A percentile compares a stretch with the other conserved stretches of the same genome.
These are phyloP conservation scores for Acleris literana DNA, from an alignment of 2,888 invertebrate species.

Conservation along the genomic window DNA sequence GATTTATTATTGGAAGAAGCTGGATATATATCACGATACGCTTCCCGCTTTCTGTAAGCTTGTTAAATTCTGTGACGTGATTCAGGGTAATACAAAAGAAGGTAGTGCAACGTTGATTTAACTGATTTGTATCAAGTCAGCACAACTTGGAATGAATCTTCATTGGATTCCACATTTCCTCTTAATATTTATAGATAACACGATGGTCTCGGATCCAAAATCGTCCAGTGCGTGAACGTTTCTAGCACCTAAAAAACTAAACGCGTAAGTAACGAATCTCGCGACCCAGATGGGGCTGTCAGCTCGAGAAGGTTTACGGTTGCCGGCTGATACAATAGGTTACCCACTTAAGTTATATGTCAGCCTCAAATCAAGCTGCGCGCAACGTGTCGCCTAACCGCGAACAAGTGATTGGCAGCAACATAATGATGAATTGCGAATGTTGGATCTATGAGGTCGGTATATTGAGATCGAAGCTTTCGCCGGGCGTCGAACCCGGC, in stretches of 20 bases:
- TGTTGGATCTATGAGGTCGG: conserved; percentile 74
- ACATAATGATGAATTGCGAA: conserved; percentile 77
- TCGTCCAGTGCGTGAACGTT: too few relatives aligned
- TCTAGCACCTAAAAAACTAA: too few relatives aligned
- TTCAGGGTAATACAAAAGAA: too few relatives aligned
- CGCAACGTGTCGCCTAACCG: conserved; percentile 33
- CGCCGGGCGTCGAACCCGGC: conserved; percentile 75
- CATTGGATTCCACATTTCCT: too few relatives aligned
- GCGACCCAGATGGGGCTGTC: conserved; percentile 23
- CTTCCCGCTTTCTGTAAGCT: conserved; percentile 7
- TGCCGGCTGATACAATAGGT: conserved; percentile 31
- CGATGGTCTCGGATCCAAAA: too few relatives aligned
- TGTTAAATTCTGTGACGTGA: neutral
- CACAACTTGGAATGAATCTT: too few relatives aligned
- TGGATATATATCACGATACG: conserved; percentile 17
- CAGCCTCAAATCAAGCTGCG: conserved; percentile 22
- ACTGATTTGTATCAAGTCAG: too few relatives aligned
- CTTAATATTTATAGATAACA: too few relatives aligned
- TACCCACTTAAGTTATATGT: conserved; percentile 33
- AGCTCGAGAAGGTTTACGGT: conserved; percentile 19
- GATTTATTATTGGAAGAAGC: conserved; percentile 14
- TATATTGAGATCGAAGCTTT: conserved; percentile 63
- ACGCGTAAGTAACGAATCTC: neutral
- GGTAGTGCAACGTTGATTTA: too few relatives aligned
- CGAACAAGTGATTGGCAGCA: conserved; percentile 54